A percentile compares a stretch with the other conserved stretches of the same genome.
Evolutionary conservation across 2,797 vertebrate species (phyloP).

Genomic region (Parauchenoglanis ngamensis): DNA sequence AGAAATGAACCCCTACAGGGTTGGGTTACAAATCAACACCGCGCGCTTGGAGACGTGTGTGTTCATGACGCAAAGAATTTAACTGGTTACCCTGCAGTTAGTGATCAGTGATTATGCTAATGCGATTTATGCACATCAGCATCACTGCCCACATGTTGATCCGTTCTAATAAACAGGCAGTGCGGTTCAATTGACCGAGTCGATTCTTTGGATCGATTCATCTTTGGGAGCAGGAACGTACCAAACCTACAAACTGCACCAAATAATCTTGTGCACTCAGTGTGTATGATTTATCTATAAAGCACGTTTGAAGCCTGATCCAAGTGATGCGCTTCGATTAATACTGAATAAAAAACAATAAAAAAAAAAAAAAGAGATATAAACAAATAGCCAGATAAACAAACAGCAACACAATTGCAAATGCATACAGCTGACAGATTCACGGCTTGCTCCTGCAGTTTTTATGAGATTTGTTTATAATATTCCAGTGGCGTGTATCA

Average conservation of each 20-base stretch:
- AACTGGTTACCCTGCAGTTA: neutral
- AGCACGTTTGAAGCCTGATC: neutral
- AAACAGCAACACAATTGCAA: neutral
- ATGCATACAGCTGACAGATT: neutral
- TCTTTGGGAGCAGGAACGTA: neutral
- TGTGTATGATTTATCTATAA: neutral
- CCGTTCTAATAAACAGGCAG: neutral
- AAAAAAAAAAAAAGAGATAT: neutral
- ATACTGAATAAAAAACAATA: neutral
- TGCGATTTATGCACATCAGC: too few species aligned
- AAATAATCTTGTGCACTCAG: neutral
- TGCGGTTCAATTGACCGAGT: neutral
- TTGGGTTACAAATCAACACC: neutral
- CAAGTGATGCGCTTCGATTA: neutral
- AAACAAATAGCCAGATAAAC: neutral
- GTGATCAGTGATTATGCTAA: neutral
- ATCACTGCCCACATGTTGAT: neutral
- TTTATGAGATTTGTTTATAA: neutral
- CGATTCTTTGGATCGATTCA: neutral
- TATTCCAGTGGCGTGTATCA: neutral
- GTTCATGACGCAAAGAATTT: conserved; percentile 1
- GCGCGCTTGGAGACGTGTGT: neutral
- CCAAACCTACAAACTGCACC: too few species aligned
- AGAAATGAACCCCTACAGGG: neutral
- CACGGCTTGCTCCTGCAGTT: neutral